Base-by-base conservation (phyloP, 1,140 invertebrate species). In the Drosophila teissieri region DNA sequence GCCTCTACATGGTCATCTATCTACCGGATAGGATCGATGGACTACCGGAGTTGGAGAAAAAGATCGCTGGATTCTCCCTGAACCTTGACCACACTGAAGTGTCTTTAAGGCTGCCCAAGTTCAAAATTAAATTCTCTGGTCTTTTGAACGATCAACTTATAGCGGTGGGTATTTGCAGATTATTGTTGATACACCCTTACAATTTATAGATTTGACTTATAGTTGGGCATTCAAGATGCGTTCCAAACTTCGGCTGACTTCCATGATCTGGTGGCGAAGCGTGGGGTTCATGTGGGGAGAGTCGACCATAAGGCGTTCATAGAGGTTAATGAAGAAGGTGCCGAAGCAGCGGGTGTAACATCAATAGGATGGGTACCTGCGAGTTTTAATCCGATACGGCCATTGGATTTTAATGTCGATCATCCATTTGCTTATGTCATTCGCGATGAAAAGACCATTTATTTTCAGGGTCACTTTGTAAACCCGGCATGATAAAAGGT, bases 201-300 rank as follows among this genome's bases (percentile, higher is more conserved):
- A 37, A 34, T 17, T 39, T 14, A 24, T 55, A 3, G 19, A 31
- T 0, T 31, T 31, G 2, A 31, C 7, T 31, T 81, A 15, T 52
- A 95, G 93, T 48, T 96, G 62, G 94, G 94, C 15, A 92, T 96
- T 49, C 74, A 55, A 3, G 81, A 85, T 8, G 92, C 95, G 64
- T 96, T 96, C 81, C 65, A 80, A 12, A 54, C 89, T 8, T 5
- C 19, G 7, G 95, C 95, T 5, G 93, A 96, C 79, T 94, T 96
- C 42, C 92, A 92, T 72, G 93, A 93, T 7, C 94, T 96, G 45
- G 15, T 19, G 0, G 19, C 19, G 1, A 19, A 19, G 19, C 1
- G 1, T 19, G 19, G 19, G 19, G 19, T 2, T 19, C 1, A 19
- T 2, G 19, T 19, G 19, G 19, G 1, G 19, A 19, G 19, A 1